Evolutionary conservation across 2,888 invertebrate genomes (phyloP).

Genomic region (Rhagophthalmus giganteus): DNA sequence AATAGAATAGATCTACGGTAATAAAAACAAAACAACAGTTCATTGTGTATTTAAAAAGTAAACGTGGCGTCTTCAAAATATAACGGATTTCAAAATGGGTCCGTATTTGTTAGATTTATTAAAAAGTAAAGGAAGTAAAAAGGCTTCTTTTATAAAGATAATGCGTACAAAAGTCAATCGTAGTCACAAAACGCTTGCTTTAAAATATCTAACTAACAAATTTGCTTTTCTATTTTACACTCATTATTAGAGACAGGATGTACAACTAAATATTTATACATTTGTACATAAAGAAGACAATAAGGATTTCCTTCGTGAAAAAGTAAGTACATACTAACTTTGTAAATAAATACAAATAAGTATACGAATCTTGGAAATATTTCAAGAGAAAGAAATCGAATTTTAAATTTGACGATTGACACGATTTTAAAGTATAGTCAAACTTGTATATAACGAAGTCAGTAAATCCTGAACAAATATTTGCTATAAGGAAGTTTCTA

Average conservation of each 20-base stretch:
- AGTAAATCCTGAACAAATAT: too few species aligned
- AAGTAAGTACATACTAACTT: not conserved
- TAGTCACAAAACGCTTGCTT: slow-evolving; percentile 8
- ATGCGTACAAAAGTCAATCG: slow-evolving; percentile 9
- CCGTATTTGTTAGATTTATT: not conserved
- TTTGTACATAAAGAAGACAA: not conserved
- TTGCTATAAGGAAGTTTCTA: too few species aligned
- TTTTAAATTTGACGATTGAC: too few species aligned
- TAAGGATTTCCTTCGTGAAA: not conserved
- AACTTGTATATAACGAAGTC: too few species aligned
- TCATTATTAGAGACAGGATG: slow-evolving; percentile 25
- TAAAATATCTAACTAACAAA: slow-evolving; percentile 16
- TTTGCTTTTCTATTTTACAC: slow-evolving; percentile 27
- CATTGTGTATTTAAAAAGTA: too few species aligned
- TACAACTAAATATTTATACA: not conserved
- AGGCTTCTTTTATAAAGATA: slow-evolving; percentile 5
- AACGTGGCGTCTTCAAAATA: too few species aligned
- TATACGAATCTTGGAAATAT: not conserved
- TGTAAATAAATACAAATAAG: not conserved
- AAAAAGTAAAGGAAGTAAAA: slow-evolving; percentile 9
- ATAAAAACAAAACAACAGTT: too few species aligned
- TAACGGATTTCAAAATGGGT: not conserved
- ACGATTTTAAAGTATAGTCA: too few species aligned
- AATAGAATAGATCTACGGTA: too few species aligned
- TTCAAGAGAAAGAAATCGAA: too few species aligned